These are phyloP conservation scores for Listronotus oregonensis DNA, from an alignment of 1,140 invertebrate species.

Conservation along the genomic window DNA sequence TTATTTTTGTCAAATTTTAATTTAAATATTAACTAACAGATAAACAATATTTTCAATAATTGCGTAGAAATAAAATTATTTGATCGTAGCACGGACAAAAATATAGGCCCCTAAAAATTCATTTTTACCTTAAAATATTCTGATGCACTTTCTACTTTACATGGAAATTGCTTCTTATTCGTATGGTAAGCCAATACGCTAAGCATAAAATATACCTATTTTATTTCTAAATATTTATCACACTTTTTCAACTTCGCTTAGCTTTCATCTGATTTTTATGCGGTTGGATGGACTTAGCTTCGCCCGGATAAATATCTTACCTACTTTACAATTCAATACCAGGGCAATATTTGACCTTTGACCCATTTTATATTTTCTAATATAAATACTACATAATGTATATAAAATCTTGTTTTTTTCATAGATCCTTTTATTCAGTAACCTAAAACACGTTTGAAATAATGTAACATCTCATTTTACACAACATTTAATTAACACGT, in stretches of 20 bases:
- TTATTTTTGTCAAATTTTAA: too few species aligned
- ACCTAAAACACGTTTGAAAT: too few species aligned
- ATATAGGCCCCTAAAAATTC: too few species aligned
- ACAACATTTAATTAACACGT: too few species aligned
- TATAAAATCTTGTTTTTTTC: too few species aligned
- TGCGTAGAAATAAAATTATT: too few species aligned
- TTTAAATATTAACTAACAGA: too few species aligned
- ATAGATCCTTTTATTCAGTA: too few species aligned
- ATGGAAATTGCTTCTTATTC: constrained; percentile 34
- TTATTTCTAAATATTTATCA: constrained; percentile 34
- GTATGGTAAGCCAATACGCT: constrained; percentile 14
- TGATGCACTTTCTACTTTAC: constrained; percentile 12
- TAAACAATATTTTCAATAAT: too few species aligned
- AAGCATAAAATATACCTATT: constrained; percentile 29
- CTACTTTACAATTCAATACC: constrained; percentile 25
- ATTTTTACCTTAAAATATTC: constrained; percentile 8
- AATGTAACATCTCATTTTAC: too few species aligned
- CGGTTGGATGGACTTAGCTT: constrained; percentile 11
- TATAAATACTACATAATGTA: too few species aligned
- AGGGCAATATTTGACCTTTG: constrained; percentile 14
- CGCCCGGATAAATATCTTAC: constrained; percentile 19
- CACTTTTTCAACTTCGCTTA: constrained; percentile 28
- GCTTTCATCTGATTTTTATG: constrained; percentile 31
- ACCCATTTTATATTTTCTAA: constrained; percentile 1
- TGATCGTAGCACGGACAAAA: too few species aligned